A percentile compares a stretch with the other conserved stretches of the same genome.
phyloP scores from a whole-genome alignment of 2,888 invertebrate species.

The Melipona bicolor region DNA sequence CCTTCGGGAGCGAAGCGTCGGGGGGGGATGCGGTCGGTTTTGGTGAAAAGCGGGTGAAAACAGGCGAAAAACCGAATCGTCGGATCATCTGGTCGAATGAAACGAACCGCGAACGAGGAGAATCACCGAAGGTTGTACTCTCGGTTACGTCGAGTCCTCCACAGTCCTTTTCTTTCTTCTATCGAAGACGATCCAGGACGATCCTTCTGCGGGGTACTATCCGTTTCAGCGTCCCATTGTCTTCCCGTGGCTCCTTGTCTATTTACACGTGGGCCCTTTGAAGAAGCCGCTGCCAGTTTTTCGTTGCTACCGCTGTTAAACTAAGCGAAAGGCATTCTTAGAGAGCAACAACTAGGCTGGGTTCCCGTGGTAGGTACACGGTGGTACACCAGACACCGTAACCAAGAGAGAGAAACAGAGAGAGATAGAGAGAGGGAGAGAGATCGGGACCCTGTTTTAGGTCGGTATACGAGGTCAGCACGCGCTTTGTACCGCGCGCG shows the following conservation, averaged over 20 bases:
- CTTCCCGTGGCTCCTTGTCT: slow-evolving; percentile 71
- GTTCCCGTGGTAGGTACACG: slow-evolving; percentile 70
- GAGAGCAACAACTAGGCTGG: slow-evolving; percentile 63
- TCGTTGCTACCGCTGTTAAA: slow-evolving; percentile 78
- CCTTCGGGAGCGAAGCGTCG: background rate
- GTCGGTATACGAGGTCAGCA: slow-evolving; percentile 70
- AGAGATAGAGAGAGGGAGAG: background rate
- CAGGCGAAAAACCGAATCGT: slow-evolving; percentile 60
- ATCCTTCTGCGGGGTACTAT: slow-evolving; percentile 72
- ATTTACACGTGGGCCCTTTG: slow-evolving; percentile 74
- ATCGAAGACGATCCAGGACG: slow-evolving; percentile 51
- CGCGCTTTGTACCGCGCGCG: slow-evolving; percentile 71
- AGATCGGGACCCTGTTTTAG: slow-evolving; percentile 64
- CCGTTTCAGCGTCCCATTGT: slow-evolving; percentile 79
- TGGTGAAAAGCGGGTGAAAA: slow-evolving; percentile 66
- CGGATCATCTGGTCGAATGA: slow-evolving; percentile 59
- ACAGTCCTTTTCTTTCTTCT: slow-evolving; percentile 54
- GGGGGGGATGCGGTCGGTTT: slow-evolving; percentile 28
- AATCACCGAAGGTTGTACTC: slow-evolving; percentile 33
- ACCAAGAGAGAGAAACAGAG: background rate
- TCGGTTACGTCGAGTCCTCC: slow-evolving; percentile 28
- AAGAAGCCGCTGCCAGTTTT: slow-evolving; percentile 75
- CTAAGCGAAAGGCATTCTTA: slow-evolving; percentile 78
- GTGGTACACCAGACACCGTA: slow-evolving; percentile 62
- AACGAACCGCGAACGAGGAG: slow-evolving; percentile 70